Percentiles rank a stretch among this genome's conserved stretches.
Conservation (phyloP, 2,113 vertebrate genomes). For the Pangasianodon hypophthalmus region DNA sequence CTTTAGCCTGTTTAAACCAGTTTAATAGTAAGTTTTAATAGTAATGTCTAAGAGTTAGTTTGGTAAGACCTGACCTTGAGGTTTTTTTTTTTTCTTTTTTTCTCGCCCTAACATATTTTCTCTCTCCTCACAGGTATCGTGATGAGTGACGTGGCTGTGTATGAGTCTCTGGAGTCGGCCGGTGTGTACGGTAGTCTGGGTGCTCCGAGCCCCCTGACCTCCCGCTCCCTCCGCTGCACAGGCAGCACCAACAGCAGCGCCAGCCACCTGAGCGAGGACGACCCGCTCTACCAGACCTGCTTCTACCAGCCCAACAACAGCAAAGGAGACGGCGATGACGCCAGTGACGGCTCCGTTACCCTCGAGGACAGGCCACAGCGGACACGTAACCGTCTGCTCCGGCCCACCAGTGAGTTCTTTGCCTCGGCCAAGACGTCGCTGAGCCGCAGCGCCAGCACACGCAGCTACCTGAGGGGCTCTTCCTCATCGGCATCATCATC, state of each 20-base stretch:
- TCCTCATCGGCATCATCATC: constrained; percentile 6
- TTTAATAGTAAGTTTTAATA: not conserved
- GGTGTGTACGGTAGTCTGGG: constrained; percentile 83
- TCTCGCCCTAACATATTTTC: constrained; percentile 33
- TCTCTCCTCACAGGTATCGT: constrained; percentile 79
- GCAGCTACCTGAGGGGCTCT: constrained; percentile 70
- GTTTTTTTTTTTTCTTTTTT: not conserved
- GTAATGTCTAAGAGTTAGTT: not conserved
- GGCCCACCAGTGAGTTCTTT: constrained; percentile 72
- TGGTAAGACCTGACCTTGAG: not conserved
- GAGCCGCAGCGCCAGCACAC: constrained; percentile 84
- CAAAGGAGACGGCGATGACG: constrained; percentile 52
- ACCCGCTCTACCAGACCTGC: constrained; percentile 90
- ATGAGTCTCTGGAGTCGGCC: constrained; percentile 90
- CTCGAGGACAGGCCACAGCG: constrained; percentile 35
- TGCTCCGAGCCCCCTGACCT: constrained; percentile 72
- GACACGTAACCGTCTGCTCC: constrained; percentile 56
- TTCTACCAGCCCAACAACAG: constrained; percentile 68
- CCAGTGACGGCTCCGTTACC: constrained; percentile 30
- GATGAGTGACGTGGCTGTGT: constrained; percentile 87
- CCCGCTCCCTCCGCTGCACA: constrained; percentile 62
- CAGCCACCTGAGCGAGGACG: constrained; percentile 81
- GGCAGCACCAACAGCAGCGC: constrained; percentile 74
- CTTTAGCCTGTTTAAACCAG: not conserved
- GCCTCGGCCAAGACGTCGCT: constrained; percentile 67